Evolutionary conservation across 2,113 vertebrate species (phyloP).

Genomic region (Ailuropoda melanoleuca): DNA sequence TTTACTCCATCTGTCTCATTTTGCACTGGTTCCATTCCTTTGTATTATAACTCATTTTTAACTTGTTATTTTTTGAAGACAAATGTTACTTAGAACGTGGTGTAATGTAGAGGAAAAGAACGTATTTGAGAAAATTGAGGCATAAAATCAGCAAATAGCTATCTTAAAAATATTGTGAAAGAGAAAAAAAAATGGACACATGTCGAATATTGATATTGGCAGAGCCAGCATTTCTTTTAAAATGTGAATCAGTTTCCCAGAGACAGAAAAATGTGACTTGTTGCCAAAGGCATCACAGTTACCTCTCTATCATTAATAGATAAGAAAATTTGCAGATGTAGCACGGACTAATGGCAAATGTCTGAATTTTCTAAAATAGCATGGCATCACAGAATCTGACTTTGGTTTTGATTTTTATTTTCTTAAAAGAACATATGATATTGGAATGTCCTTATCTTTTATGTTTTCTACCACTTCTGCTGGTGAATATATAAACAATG

Average conservation of each 20-base stretch:
- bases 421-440: not conserved
- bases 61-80: not conserved
- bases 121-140: not conserved
- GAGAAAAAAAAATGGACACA: not conserved
- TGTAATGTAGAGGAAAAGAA: not conserved
- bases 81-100: not conserved
- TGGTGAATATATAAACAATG: not conserved
- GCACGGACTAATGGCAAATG: not conserved
- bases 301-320: not conserved
- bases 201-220: not conserved
- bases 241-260: not conserved
- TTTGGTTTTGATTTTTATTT: not conserved
- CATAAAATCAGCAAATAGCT: not conserved
- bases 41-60: not conserved
- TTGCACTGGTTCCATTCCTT: not conserved
- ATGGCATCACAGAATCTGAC: not conserved
- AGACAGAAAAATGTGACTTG: not conserved
- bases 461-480: not conserved
- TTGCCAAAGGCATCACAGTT: not conserved
- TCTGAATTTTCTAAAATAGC: not conserved
- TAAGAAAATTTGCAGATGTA: not conserved
- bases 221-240: not conserved
- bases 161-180: not conserved
- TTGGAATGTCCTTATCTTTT: not conserved
- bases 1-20: not conserved